Evolutionary conservation across 2,797 vertebrate genomes (phyloP).

Genomic region (Mionectes olivaceus): DNA sequence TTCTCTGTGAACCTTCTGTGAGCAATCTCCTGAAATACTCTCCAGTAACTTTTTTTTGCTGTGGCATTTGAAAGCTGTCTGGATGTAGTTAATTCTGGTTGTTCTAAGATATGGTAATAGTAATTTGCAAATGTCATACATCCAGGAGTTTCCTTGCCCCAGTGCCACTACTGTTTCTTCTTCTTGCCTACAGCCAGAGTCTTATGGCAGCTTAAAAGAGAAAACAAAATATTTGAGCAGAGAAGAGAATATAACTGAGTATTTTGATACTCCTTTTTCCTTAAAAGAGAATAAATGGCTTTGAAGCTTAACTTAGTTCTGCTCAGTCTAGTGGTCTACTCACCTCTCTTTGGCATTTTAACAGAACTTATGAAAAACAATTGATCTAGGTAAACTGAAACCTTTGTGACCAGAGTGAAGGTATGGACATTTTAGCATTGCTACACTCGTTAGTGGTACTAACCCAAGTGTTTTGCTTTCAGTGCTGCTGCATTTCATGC

Average conservation of each 20-base stretch:
- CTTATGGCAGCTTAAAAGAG: not conserved
- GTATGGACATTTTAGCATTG: conserved; percentile 51
- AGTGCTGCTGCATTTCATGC: conserved; percentile 23
- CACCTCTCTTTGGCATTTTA: conserved; percentile 64
- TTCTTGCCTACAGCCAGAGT: not conserved
- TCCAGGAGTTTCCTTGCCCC: not conserved
- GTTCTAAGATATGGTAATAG: not conserved
- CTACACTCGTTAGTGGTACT: conserved; percentile 35
- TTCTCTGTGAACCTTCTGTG: not conserved
- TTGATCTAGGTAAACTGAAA: conserved; percentile 45
- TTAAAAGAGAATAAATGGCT: not conserved
- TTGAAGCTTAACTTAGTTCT: not conserved
- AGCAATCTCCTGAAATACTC: not conserved
- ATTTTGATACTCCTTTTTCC: not conserved
- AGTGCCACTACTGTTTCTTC: not conserved
- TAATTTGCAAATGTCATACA: not conserved
- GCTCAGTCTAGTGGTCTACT: not conserved
- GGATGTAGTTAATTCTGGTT: not conserved
- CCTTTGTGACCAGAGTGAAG: conserved; percentile 52
- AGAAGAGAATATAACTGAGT: not conserved
- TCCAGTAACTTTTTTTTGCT: not conserved
- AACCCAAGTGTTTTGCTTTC: conserved; percentile 41
- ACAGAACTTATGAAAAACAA: conserved; percentile 43
- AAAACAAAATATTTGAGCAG: not conserved
- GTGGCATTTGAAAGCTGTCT: not conserved